Conservation (phyloP, 1,140 invertebrate genomes). For the Eupristina koningsbergeri region DNA sequence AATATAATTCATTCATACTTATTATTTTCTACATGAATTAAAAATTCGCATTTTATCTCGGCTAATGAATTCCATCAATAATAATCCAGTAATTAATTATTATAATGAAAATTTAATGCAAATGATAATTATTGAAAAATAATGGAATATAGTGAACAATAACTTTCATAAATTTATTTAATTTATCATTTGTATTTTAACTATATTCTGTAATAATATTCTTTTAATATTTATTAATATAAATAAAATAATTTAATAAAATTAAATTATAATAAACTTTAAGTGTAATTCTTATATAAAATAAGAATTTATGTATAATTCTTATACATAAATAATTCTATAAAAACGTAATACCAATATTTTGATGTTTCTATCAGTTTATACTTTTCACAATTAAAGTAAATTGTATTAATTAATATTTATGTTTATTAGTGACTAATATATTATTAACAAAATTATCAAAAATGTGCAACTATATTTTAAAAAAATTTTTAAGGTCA, state of each 20-base stretch:
- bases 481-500: too few relatives aligned
- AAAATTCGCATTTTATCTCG: neutral
- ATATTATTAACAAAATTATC: neutral
- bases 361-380: neutral
- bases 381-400: neutral
- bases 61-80: constrained; percentile 34
- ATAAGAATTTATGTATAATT: neutral
- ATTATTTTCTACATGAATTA: constrained; percentile 20
- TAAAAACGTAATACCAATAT: neutral
- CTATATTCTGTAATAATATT: constrained; percentile 16
- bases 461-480: neutral
- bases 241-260: neutral
- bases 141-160: neutral
- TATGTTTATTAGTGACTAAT: neutral
- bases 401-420: neutral
- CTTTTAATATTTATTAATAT: neutral
- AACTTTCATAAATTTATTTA: neutral
- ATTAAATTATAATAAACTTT: neutral
- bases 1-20: neutral
- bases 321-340: neutral
- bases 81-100: constrained; percentile 17
- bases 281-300: neutral
- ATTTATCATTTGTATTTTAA: neutral
- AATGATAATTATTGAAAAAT: constrained; percentile 16
- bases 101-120: constrained; percentile 18